Evolutionary conservation across 2,888 invertebrate genomes (phyloP).

Genomic region (Melikaiella ostensackeni): DNA sequence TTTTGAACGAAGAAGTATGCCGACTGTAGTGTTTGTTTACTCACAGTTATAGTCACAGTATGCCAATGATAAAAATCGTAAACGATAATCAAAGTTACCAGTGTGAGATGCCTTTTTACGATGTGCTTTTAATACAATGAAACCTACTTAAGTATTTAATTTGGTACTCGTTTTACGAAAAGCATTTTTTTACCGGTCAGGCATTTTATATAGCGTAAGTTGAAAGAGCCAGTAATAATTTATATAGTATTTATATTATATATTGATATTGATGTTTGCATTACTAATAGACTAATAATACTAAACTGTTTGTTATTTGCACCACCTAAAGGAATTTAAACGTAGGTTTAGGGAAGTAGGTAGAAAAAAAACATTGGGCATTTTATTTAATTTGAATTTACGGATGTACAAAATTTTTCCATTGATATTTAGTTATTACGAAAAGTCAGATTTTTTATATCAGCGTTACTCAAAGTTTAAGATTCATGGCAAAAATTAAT

Average conservation of each 20-base stretch:
- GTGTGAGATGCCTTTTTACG: background rate
- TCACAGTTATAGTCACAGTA: background rate
- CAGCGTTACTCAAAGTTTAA: slow-evolving; percentile 1
- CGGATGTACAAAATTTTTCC: background rate
- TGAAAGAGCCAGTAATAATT: slow-evolving; percentile 12
- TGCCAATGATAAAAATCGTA: background rate
- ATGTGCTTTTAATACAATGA: background rate
- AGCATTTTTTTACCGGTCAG: background rate
- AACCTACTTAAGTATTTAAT: background rate
- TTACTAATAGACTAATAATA: background rate
- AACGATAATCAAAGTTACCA: background rate
- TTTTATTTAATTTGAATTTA: slow-evolving; percentile 7
- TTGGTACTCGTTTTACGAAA: slow-evolving; percentile 23
- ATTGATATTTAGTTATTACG: background rate
- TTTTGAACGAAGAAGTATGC: background rate
- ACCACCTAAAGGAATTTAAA: background rate
- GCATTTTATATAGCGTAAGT: slow-evolving; percentile 20
- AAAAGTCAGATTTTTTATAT: background rate
- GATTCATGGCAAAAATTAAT: background rate
- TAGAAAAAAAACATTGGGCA: background rate
- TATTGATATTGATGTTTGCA: slow-evolving; percentile 11
- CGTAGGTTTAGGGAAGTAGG: background rate
- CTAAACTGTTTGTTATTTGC: slow-evolving; percentile 5
- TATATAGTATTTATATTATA: background rate
- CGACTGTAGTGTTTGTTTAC: background rate